Percentiles rank a stretch among this genome's conserved stretches.
phyloP scores from a whole-genome alignment of 1,140 invertebrate genomes.

The Caenorhabditis remanei region DNA sequence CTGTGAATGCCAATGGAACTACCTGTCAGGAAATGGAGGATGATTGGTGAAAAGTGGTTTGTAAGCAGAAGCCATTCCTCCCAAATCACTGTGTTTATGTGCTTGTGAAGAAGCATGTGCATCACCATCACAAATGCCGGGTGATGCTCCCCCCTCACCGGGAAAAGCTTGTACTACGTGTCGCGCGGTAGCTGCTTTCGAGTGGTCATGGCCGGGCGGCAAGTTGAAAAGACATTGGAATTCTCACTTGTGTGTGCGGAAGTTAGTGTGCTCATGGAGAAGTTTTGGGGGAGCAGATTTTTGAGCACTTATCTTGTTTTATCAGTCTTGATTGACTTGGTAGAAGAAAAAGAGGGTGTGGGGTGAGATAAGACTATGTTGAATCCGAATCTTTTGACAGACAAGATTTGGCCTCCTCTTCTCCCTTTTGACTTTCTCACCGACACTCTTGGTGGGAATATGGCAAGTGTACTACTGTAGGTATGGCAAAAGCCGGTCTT shows the following conservation, averaged over 20 bases:
- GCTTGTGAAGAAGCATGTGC: slow-evolving; percentile 44
- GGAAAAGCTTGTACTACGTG: slow-evolving; percentile 43
- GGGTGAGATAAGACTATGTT: neutral
- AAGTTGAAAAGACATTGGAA: slow-evolving; percentile 55
- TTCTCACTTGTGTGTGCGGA: slow-evolving; percentile 53
- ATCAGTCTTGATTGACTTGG: neutral
- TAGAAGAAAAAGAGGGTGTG: too few species aligned
- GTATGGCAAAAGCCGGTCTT: neutral
- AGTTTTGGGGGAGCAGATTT: slow-evolving; percentile 18
- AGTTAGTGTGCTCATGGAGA: slow-evolving; percentile 48
- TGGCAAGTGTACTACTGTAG: neutral
- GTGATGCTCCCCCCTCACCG: neutral
- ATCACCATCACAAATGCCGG: neutral
- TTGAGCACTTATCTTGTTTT: slow-evolving; percentile 49
- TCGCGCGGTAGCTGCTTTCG: slow-evolving; percentile 41
- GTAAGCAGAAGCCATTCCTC: neutral
- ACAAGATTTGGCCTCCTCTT: slow-evolving; percentile 1
- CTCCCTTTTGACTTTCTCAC: neutral
- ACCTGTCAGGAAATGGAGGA: neutral
- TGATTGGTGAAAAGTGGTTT: slow-evolving; percentile 4
- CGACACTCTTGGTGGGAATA: neutral
- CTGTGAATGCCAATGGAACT: neutral
- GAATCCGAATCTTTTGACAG: neutral
- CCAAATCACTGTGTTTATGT: slow-evolving; percentile 46
- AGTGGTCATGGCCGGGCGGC: slow-evolving; percentile 52